Percentiles rank a stretch among this genome's conserved stretches.
Conservation (phyloP, 2,888 invertebrate genomes). For the Lypha dubia region DNA sequence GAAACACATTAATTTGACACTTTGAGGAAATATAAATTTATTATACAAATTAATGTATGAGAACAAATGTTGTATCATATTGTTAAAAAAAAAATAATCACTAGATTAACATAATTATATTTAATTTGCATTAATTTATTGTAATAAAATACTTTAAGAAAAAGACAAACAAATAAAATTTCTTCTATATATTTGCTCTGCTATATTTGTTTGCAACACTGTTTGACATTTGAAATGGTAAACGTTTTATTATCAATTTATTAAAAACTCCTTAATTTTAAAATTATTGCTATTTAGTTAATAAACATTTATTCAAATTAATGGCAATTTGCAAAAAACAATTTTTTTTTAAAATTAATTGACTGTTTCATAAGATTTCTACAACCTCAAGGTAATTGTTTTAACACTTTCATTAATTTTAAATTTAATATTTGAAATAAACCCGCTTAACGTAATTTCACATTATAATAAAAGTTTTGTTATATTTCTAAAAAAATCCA, state of each 20-base stretch:
- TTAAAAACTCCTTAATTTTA: conserved; percentile 18
- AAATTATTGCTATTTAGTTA: conserved; percentile 13
- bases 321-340: background rate
- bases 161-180: background rate
- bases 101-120: conserved; percentile 8
- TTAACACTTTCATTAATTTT: conserved; percentile 1
- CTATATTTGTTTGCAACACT: conserved; percentile 29
- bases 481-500: too few species aligned
- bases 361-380: background rate
- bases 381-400: background rate
- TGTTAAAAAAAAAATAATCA: background rate
- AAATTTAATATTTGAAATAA: background rate
- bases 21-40: conserved; percentile 68
- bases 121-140: conserved; percentile 22
- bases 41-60: conserved; percentile 23
- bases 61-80: background rate
- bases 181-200: background rate
- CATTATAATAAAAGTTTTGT: too few species aligned
- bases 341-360: too few species aligned
- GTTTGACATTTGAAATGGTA: conserved; percentile 35
- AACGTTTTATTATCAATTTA: conserved; percentile 40
- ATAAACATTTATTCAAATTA: background rate
- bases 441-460: too few species aligned
- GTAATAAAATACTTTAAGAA: background rate
- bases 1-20: conserved; percentile 71